phyloP scores from a whole-genome alignment of 2,888 invertebrate species.

The Diaperis boleti region DNA sequence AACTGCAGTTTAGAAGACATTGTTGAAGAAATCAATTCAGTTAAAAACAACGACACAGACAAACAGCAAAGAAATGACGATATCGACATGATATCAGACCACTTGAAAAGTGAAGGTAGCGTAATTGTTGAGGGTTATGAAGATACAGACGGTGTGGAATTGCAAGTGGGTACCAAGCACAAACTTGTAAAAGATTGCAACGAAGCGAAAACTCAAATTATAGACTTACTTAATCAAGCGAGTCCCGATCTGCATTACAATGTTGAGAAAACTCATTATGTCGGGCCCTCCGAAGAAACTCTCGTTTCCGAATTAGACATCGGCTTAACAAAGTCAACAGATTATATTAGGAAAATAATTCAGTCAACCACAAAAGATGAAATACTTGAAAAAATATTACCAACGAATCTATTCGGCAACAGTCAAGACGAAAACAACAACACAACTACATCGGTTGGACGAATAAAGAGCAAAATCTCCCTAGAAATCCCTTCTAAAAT shows the following conservation, averaged over 20 bases:
- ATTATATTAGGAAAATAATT: conserved; percentile 27
- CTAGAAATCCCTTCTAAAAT: conserved; percentile 13
- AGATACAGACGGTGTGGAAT: neutral
- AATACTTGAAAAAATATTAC: conserved; percentile 17
- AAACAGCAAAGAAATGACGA: conserved; percentile 2
- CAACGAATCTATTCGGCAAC: neutral
- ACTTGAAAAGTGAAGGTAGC: neutral
- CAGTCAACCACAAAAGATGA: conserved; percentile 18
- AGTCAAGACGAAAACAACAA: conserved; percentile 28
- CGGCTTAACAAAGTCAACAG: conserved; percentile 1
- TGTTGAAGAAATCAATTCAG: conserved; percentile 41
- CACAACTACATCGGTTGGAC: neutral
- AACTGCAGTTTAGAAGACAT: conserved; percentile 40
- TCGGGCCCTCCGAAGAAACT: neutral
- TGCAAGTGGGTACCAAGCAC: conserved; percentile 1
- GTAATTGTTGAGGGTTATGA: neutral
- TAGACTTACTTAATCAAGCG: conserved; percentile 19
- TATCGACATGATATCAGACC: conserved; percentile 25
- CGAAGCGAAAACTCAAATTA: conserved; percentile 11
- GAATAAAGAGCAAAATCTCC: conserved; percentile 12
- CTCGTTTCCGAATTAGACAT: conserved; percentile 5
- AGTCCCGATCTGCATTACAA: conserved; percentile 7
- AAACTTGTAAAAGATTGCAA: conserved; percentile 19
- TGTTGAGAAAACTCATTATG: no score
- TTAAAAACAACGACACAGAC: conserved; percentile 24